Percentiles rank a stretch among this genome's conserved stretches.
These are phyloP conservation scores for Fragum fragum DNA, from an alignment of 2,888 invertebrate genomes.

Conservation along the genomic window DNA sequence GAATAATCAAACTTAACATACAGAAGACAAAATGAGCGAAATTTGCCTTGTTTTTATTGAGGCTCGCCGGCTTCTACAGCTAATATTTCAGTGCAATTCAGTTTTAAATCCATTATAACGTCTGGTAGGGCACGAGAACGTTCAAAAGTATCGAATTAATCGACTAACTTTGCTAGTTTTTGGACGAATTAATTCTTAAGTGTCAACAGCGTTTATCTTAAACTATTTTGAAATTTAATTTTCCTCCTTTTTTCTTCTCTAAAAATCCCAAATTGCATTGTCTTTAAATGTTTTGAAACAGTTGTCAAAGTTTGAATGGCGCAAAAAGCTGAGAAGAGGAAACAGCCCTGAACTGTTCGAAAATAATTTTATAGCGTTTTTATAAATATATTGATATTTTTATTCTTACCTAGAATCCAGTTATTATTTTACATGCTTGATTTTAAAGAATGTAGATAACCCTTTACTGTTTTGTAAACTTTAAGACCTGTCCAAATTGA, in stretches of 20 bases:
- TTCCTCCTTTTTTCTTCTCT: not conserved
- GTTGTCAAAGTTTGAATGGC: slow-evolving; percentile 25
- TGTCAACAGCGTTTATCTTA: slow-evolving; percentile 15
- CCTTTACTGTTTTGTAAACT: too few relatives aligned
- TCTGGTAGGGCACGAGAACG: slow-evolving; percentile 5
- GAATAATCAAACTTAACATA: slow-evolving; percentile 10
- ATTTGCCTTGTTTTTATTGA: slow-evolving; percentile 11
- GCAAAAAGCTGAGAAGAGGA: slow-evolving; percentile 5
- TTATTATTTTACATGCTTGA: too few relatives aligned
- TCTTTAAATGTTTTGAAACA: slow-evolving; percentile 27
- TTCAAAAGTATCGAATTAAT: slow-evolving; percentile 13
- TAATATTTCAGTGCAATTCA: slow-evolving; percentile 17
- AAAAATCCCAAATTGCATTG: slow-evolving; percentile 23
- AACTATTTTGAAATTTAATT: slow-evolving; percentile 22
- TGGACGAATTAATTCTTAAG: slow-evolving; percentile 12
- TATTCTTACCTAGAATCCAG: too few relatives aligned
- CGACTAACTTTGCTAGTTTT: slow-evolving; percentile 11
- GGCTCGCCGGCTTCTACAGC: slow-evolving; percentile 9
- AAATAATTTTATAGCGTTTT: too few relatives aligned
- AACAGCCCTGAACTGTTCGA: not conserved
- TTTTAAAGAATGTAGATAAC: too few relatives aligned
- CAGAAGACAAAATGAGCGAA: slow-evolving; percentile 1
- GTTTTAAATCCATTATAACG: slow-evolving; percentile 20
- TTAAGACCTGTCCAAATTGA: too few relatives aligned
- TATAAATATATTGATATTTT: too few relatives aligned